Conservation (phyloP, 2,888 invertebrate genomes). For the Beris chalybata region DNA sequence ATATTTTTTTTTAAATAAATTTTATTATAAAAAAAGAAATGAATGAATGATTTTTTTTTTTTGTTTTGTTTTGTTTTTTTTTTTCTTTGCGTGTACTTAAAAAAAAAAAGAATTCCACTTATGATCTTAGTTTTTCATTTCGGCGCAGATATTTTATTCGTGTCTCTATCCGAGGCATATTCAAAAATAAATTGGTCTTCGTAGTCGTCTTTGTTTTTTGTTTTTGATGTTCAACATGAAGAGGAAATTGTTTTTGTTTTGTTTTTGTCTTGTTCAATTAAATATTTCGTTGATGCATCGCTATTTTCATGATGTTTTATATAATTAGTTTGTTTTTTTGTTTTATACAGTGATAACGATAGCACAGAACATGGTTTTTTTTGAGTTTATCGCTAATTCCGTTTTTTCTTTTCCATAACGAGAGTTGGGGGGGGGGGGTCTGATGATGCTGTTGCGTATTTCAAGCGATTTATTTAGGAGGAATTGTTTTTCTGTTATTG, state of each 20-base stretch:
- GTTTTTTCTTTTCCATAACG: conserved; percentile 18
- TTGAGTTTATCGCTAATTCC: not conserved
- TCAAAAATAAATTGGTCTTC: not conserved
- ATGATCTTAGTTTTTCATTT: conserved; percentile 28
- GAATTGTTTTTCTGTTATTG: conserved; percentile 5
- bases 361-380: too few relatives aligned
- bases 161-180: not conserved
- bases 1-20: conserved; percentile 37
- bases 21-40: conserved; percentile 39
- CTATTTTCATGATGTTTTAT: not conserved
- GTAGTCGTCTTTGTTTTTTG: not conserved
- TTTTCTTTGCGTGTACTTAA: conserved; percentile 29
- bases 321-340: not conserved
- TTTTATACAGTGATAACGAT: too few relatives aligned
- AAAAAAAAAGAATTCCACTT: conserved; percentile 31
- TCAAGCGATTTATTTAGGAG: not conserved
- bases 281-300: not conserved
- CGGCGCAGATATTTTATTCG: conserved; percentile 13
- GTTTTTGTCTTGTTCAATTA: not conserved
- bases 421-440: not conserved
- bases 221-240: not conserved
- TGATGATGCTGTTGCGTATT: not conserved
- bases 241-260: conserved; percentile 1
- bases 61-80: conserved; percentile 20
- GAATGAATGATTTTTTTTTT: conserved; percentile 34